These are phyloP conservation scores for Philereme vetulata DNA, from an alignment of 2,888 invertebrate genomes.

Conservation along the genomic window DNA sequence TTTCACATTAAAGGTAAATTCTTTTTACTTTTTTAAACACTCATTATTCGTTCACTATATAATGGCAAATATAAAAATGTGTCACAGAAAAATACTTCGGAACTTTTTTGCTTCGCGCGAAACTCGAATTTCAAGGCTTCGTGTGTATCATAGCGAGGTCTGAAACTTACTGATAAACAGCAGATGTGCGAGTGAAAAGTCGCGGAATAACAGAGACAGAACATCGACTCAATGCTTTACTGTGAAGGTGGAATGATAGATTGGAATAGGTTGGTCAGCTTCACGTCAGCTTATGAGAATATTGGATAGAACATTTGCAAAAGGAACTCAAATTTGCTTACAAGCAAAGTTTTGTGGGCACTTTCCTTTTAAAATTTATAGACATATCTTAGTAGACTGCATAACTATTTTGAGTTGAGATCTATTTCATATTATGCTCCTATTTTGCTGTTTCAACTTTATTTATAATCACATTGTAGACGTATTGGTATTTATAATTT, in stretches of 20 bases:
- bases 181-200: slow-evolving; percentile 35
- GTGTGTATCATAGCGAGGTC: slow-evolving; percentile 43
- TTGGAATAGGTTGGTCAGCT: neutral
- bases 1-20: too few species aligned
- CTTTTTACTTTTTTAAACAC: neutral
- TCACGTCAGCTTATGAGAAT: neutral
- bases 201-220: slow-evolving; percentile 8
- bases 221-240: slow-evolving; percentile 12
- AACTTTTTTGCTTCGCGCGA: slow-evolving; percentile 35
- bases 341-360: too few species aligned
- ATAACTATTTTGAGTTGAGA: too few species aligned
- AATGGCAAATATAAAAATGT: neutral
- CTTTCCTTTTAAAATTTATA: too few species aligned
- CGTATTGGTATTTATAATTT: too few species aligned
- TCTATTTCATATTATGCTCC: too few species aligned
- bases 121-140: slow-evolving; percentile 33
- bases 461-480: too few species aligned
- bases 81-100: slow-evolving; percentile 10
- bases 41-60: slow-evolving; percentile 9
- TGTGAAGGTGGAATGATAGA: neutral
- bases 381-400: too few species aligned
- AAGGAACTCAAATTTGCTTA: too few species aligned
- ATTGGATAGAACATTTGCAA: neutral
- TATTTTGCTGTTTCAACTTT: too few species aligned
- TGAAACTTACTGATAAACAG: slow-evolving; percentile 48